Base-by-base conservation (phyloP, 2,113 vertebrate species). In the Pituophis catenifer region DNA sequence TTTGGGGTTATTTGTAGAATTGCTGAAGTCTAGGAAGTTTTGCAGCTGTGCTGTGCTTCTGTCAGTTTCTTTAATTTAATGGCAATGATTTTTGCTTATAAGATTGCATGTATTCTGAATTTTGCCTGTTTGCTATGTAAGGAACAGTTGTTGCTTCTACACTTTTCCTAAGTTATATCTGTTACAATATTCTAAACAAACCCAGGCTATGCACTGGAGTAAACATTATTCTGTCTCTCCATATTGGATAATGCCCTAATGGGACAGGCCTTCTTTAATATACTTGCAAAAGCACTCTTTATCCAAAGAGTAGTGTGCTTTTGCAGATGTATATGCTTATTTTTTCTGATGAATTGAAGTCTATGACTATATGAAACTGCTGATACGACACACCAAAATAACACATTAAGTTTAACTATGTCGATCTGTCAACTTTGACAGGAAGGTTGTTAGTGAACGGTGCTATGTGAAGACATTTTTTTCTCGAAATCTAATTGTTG, bases 251-350 rank as follows among this genome's bases (percentile, higher is more conserved):
- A 88, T 0, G 33, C 5, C 1, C 54, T 8, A 7, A 15, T 53
- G 59, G 53, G 65, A 89, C 17, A 94, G 85, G 29, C 86, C 23
- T 59, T 87, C 23, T 86, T 29, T 88, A 33, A 92, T 70, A 5
- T 53, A 75, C 13, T 52, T 53, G 10, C 58, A 48, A 3, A 55
- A 62, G 48, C 11, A 92, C 58, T 55, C 15, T 55, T 54, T 91
- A 92, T 29, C 8, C 0, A 33, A 89, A 93, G 89, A 87, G 93
- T 85, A 91, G 54, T 21, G 33, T 94, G 92, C 91, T 81, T 95
- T 94, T 88, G 93, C 75, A 81, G 75, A 81, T 81, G n/a, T 21
- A 81, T 21, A 44, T 81, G 75, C 33, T 33, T 87, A 52, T n/a
- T 24, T 88, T 33, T 58, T 4, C 65, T 93, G n/a, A 5, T 19